Evolutionary conservation across 2,888 invertebrate genomes (phyloP).

Genomic region (Dascillus cervinus): DNA sequence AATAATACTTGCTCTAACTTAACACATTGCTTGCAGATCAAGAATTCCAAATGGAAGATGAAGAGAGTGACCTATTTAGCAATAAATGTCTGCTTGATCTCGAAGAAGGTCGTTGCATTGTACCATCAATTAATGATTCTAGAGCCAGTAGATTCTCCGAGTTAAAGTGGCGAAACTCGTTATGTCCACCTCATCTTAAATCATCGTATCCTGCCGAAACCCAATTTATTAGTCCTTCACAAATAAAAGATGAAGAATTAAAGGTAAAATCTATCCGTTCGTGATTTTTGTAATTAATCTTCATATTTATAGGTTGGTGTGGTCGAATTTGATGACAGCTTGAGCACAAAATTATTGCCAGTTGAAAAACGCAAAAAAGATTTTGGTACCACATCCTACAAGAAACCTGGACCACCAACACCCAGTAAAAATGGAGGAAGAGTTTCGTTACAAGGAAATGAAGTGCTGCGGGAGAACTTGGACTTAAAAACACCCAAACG

Average conservation of each 20-base stretch:
- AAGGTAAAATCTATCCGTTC: constrained; percentile 45
- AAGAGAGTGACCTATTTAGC: constrained; percentile 78
- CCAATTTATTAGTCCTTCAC: constrained; percentile 51
- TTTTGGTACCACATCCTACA: constrained; percentile 67
- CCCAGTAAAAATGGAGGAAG: constrained; percentile 73
- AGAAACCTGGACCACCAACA: constrained; percentile 79
- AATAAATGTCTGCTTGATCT: constrained; percentile 67
- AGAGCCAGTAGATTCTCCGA: constrained; percentile 53
- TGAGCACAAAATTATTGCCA: constrained; percentile 38
- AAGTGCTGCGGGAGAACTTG: constrained; percentile 50
- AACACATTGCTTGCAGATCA: constrained; percentile 19
- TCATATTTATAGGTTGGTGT: constrained; percentile 29
- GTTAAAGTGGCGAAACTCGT: constrained; percentile 70
- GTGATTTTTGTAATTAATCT: constrained; percentile 2
- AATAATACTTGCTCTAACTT: no score
- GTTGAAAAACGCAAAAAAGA: constrained; percentile 47
- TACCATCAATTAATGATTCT: constrained; percentile 28
- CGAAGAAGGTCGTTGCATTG: constrained; percentile 49
- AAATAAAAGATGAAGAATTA: constrained; percentile 57
- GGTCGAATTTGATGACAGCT: constrained; percentile 37
- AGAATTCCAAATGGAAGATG: constrained; percentile 70
- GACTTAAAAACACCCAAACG: constrained; percentile 40
- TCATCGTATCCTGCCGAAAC: constrained; percentile 79
- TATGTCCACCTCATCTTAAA: constrained; percentile 77
- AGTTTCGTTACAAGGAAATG: constrained; percentile 56